Conservation (phyloP, 2,888 invertebrate genomes). For the Smittia sp. region DNA sequence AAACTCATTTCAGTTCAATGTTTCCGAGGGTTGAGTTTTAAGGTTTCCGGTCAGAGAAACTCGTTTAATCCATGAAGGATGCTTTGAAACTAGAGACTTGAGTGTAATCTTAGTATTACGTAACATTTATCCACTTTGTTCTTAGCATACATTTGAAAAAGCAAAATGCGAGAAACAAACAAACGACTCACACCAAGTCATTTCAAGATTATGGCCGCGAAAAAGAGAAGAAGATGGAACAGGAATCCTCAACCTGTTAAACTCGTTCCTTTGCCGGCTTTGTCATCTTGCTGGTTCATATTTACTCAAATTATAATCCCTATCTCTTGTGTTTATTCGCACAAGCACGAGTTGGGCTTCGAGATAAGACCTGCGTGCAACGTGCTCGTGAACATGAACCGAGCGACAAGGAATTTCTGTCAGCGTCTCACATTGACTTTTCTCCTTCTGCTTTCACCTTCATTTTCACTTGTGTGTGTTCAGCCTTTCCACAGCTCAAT, state of each 20-base stretch:
- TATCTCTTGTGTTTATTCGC: not conserved
- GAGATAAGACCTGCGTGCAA: not conserved
- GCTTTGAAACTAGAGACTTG: too few species aligned
- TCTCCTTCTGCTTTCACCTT: not conserved
- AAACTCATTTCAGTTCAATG: too few species aligned
- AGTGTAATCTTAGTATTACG: not conserved
- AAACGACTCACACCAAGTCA: constrained; percentile 10
- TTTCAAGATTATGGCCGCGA: constrained; percentile 11
- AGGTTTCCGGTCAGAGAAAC: too few species aligned
- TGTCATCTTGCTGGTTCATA: not conserved
- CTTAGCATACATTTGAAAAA: not conserved
- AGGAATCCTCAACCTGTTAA: constrained; percentile 35
- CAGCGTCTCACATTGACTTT: not conserved
- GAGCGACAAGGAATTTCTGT: not conserved
- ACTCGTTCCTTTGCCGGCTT: constrained; percentile 31
- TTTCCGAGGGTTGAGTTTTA: too few species aligned
- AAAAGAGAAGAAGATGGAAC: not conserved
- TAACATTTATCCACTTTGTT: not conserved
- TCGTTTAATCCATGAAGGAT: too few species aligned
- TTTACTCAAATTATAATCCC: not conserved
- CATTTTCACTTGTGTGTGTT: not conserved
- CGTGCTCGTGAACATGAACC: not conserved
- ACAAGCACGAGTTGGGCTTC: not conserved
- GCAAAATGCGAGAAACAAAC: not conserved
- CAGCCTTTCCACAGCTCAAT: not conserved